A percentile compares a stretch with the other conserved stretches of the same genome.
These are phyloP conservation scores for Dromiciops gliroides DNA, from an alignment of 2,113 vertebrate species.

Conservation along the genomic window DNA sequence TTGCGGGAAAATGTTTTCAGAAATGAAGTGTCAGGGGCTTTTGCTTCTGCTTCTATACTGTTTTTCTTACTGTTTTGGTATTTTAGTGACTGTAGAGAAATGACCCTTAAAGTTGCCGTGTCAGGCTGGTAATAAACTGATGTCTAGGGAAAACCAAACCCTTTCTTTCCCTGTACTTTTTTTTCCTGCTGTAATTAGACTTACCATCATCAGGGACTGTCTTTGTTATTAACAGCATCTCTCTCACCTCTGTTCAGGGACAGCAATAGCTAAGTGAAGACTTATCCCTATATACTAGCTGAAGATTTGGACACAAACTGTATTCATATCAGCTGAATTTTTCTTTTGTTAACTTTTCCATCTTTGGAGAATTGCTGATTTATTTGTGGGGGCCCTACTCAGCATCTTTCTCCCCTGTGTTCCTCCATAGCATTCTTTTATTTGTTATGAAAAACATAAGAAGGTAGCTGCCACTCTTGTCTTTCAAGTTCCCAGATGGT, in stretches of 20 bases:
- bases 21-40: constrained; percentile 67
- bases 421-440: constrained; percentile 69
- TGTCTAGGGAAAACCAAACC: constrained; percentile 74
- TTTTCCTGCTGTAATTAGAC: constrained; percentile 81
- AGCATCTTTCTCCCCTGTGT: constrained; percentile 64
- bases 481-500: constrained; percentile 55
- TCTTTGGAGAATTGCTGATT: constrained; percentile 68
- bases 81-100: constrained; percentile 82
- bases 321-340: constrained; percentile 65
- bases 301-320: constrained; percentile 57
- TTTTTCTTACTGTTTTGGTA: constrained; percentile 78
- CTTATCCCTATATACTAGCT: constrained; percentile 38
- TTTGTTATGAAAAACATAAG: constrained; percentile 65
- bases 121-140: constrained; percentile 83
- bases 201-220: constrained; percentile 77
- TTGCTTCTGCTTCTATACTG: constrained; percentile 60
- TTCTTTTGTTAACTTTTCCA: constrained; percentile 72
- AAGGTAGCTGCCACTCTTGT: constrained; percentile 35
- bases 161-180: constrained; percentile 75
- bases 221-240: constrained; percentile 79
- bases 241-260: constrained; percentile 75
- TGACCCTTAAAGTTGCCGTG: constrained; percentile 83
- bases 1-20: constrained; percentile 75
- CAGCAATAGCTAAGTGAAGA: constrained; percentile 73
- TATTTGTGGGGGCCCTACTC: constrained; percentile 72